Base-by-base conservation (phyloP, 2,797 vertebrate species). In the Gila robusta region DNA sequence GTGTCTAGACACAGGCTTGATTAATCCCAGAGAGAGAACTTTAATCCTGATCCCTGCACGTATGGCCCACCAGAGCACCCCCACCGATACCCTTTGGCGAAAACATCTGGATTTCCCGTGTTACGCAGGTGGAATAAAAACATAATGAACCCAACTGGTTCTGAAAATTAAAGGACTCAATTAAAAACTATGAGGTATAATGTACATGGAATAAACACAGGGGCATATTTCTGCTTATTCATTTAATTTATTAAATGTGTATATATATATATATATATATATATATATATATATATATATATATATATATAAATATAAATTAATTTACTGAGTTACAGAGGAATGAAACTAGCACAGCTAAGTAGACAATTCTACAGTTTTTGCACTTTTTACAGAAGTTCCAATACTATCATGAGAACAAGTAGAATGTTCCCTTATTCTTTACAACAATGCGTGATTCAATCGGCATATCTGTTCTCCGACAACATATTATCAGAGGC, bases 1-100 rank as follows among this genome's bases (percentile, higher is more conserved):
- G 32, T 74, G 71, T 69, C 84, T 74, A 85, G 84, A 81, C 44
- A 52, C 74, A 28, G 44, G 67, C 86, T 69, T 90, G 91, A 94
- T 94, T 93, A 94, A 94, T 94, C 92, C 92, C 86, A 84, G 70
- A 67, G 71, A 86, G 35, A 86, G 89, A 89, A 84, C 71, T 44
- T 44, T 70, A 83, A 81, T 83, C 81, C 72, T 54, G 56, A 83
- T 47, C 73, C 73, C 54, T 77, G 80, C n/a, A 81, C 47, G 41
- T 73, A 85, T 14, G 21, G 6, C 23, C 59, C 62, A 52, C 37
- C 59, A 32, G 44, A 81, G 1, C 26, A 19, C 11, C 49, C 52
- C 59, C 67, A 52, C 81, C 14, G 9, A 66, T 21, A 28, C 17
- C 41, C 23, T 39, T 59, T 64, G 69, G 84, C 35, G 49, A 62